Conservation (phyloP, 1,140 invertebrate genomes). For the Heliconius eleuchia region DNA sequence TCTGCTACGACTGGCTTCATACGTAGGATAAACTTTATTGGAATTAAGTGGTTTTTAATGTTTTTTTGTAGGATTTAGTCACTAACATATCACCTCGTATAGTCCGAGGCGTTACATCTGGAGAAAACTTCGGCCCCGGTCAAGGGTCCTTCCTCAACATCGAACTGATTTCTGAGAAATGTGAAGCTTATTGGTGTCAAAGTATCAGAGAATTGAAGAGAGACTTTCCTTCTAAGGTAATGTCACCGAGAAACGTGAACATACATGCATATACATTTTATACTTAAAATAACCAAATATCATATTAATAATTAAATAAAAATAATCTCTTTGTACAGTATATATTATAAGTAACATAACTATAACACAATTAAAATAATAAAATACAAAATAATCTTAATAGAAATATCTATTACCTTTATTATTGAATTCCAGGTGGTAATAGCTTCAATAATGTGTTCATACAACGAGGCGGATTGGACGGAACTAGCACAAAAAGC, state of each 20-base stretch:
- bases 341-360: no score
- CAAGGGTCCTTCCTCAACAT: conserved; percentile 98
- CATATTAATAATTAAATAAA: no score
- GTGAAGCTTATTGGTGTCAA: conserved; percentile 94
- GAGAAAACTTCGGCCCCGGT: conserved; percentile 95
- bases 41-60: background rate
- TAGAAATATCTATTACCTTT: background rate
- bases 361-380: no score
- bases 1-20: no score
- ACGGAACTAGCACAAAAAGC: conserved; percentile 88
- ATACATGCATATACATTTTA: no score
- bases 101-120: conserved; percentile 94
- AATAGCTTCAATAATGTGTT: conserved; percentile 98
- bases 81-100: conserved; percentile 99
- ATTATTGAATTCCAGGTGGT: conserved; percentile 85
- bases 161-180: conserved; percentile 99
- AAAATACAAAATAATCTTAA: no score
- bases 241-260: no score
- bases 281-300: no score
- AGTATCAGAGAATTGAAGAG: conserved; percentile 94
- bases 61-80: conserved; percentile 89
- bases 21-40: background rate
- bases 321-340: no score
- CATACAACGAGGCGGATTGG: conserved; percentile 95
- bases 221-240: conserved; percentile 94